These are phyloP conservation scores for Cryptus armator DNA, from an alignment of 2,888 invertebrate genomes.

Conservation along the genomic window DNA sequence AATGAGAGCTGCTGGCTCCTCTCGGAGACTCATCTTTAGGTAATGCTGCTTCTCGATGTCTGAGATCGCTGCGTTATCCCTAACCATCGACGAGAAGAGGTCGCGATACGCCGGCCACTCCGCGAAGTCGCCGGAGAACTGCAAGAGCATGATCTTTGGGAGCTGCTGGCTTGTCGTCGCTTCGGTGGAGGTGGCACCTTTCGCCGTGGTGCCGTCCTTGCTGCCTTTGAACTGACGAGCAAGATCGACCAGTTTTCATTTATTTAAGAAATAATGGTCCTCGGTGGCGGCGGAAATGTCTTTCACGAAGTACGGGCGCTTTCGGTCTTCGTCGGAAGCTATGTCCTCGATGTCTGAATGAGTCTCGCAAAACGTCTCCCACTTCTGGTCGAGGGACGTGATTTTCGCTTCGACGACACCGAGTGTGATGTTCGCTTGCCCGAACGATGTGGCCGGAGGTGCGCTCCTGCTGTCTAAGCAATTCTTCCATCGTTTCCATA, in stretches of 20 bases:
- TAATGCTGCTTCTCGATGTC: conserved; percentile 1
- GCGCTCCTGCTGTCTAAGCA: background rate
- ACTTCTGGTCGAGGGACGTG: background rate
- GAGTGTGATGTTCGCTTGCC: background rate
- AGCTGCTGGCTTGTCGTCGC: conserved; percentile 14
- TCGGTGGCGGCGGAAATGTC: background rate
- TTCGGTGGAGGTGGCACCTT: too few relatives aligned
- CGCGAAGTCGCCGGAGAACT: conserved; percentile 65
- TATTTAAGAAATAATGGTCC: background rate
- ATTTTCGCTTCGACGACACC: background rate
- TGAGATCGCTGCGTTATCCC: background rate
- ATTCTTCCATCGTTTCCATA: too few relatives aligned
- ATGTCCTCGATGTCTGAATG: background rate
- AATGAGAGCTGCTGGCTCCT: background rate
- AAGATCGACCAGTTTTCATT: background rate
- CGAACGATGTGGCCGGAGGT: background rate
- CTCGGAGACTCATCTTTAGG: background rate
- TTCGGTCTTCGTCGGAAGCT: background rate
- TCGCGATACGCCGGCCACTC: conserved; percentile 68
- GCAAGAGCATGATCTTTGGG: conserved; percentile 57
- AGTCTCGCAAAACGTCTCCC: background rate
- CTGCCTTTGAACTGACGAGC: background rate
- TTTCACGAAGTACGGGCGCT: background rate
- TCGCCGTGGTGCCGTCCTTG: background rate
- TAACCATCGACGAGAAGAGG: conserved; percentile 64